Evolutionary conservation across 2,113 vertebrate species (phyloP).

Genomic region (Microtus pennsylvanicus): DNA sequence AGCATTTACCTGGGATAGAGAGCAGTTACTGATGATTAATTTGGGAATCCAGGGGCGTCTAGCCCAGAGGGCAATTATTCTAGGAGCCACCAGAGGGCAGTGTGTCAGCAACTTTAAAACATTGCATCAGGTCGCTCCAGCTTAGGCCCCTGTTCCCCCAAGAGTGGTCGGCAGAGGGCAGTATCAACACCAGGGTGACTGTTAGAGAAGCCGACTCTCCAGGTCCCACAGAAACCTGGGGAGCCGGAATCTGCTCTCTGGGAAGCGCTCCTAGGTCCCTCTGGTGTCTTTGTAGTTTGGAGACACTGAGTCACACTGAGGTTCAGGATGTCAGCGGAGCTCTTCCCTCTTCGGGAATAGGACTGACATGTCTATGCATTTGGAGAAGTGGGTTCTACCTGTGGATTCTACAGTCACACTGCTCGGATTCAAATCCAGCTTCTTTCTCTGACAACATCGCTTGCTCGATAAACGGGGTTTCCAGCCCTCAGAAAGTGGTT

Average conservation of each 20-base stretch:
- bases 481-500: neutral
- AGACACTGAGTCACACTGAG: neutral
- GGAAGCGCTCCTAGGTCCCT: neutral
- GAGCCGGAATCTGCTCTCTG: neutral
- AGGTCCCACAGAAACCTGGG: neutral
- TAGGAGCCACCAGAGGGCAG: slow-evolving; percentile 69
- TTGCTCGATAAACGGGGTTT: neutral
- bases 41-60: neutral
- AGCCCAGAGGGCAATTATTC: slow-evolving; percentile 40
- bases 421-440: neutral
- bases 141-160: neutral
- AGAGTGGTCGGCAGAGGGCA: neutral
- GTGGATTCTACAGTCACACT: neutral
- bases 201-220: neutral
- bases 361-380: neutral
- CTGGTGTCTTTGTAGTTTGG: neutral
- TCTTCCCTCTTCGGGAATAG: neutral
- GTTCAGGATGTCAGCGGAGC: neutral
- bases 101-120: slow-evolving; percentile 24
- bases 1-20: neutral
- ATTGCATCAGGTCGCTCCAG: too few relatives aligned
- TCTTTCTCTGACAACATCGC: neutral
- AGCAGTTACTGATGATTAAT: neutral
- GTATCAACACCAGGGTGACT: neutral
- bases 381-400: neutral